Evolutionary conservation across 2,888 invertebrate genomes (phyloP), one percentile per base, ranked within the genome.

Genomic region (Tortrix viridana): DNA sequence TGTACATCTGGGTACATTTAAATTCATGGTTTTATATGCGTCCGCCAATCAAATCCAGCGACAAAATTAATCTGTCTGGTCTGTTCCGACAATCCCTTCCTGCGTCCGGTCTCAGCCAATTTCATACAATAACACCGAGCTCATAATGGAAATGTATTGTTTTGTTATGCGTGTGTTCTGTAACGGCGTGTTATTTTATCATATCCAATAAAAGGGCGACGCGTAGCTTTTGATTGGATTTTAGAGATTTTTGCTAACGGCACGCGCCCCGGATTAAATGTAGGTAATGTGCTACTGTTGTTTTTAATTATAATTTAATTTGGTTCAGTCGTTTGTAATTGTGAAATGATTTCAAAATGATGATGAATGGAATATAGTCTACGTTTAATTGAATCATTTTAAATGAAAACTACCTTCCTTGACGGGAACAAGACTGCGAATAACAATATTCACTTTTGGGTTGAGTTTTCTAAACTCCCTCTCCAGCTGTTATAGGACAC

Each of bases 81-180:
- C 75, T 73, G 71, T 68, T 69, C 59, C 72, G 71, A 69, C 72
- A 71, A 72, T 74, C 82, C 76, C 74, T 73, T 68, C 69, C 66
- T 63, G 67, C 63, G 71, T 74, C 79, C 80, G 72, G 74, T 71
- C 74, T 70, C 68, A 77, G 74, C 75, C 85, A 87, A 88, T 88
- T 86, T 86, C 82, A 80, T 82, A 87, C 77, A 88, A 88, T 81
- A 89, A 87, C 86, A 87, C 74, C 74, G 75, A 72, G 77, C 67
- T 74, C 74, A 71, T 80, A 79, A 82, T 82, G 79, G 76, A 78
- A 79, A 78, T 74, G 73, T 74, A 77, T 62, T 62, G 61, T 56
- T 62, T 57, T 50, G 56, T 50, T 62, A 52, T 60, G 50, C 75
- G 79, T 80, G 41, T 41, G 16, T 83, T 83, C 7, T 85, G 80